phyloP scores from a whole-genome alignment of 2,888 invertebrate genomes.

The Cryptus viduatorius region DNA sequence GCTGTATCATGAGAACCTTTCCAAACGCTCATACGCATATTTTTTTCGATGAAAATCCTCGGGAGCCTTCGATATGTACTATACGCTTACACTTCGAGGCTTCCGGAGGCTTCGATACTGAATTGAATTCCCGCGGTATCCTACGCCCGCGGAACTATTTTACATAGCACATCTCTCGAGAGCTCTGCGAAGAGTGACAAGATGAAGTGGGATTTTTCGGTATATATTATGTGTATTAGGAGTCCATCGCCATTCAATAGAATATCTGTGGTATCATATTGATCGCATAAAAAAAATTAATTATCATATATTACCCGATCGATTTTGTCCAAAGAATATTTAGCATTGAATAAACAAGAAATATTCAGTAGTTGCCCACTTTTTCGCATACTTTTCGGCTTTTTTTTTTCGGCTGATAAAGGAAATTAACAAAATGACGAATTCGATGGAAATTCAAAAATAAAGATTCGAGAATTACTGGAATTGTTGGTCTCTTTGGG shows the following conservation, averaged over 20 bases:
- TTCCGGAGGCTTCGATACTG: not conserved
- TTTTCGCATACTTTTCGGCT: too few species aligned
- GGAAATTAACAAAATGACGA: too few species aligned
- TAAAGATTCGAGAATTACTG: not conserved
- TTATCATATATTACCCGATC: too few species aligned
- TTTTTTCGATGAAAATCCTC: slow-evolving; percentile 3
- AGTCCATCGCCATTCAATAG: not conserved
- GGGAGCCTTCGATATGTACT: not conserved
- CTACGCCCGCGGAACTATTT: not conserved
- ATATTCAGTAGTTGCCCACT: too few species aligned
- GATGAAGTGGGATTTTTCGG: slow-evolving; percentile 1
- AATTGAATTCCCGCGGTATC: slow-evolving; percentile 2
- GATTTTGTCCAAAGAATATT: too few species aligned
- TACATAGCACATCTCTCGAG: not conserved
- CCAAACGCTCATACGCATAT: not conserved
- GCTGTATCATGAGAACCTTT: slow-evolving; percentile 8
- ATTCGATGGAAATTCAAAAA: too few species aligned
- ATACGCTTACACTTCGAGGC: not conserved
- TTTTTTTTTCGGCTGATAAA: too few species aligned
- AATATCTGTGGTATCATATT: not conserved
- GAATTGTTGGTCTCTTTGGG: not conserved
- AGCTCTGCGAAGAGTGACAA: not conserved
- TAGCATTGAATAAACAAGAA: too few species aligned
- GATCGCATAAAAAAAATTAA: too few species aligned
- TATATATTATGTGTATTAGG: not conserved